Base-by-base conservation (phyloP, 1,140 invertebrate genomes). In the Ylistrum balloti region DNA sequence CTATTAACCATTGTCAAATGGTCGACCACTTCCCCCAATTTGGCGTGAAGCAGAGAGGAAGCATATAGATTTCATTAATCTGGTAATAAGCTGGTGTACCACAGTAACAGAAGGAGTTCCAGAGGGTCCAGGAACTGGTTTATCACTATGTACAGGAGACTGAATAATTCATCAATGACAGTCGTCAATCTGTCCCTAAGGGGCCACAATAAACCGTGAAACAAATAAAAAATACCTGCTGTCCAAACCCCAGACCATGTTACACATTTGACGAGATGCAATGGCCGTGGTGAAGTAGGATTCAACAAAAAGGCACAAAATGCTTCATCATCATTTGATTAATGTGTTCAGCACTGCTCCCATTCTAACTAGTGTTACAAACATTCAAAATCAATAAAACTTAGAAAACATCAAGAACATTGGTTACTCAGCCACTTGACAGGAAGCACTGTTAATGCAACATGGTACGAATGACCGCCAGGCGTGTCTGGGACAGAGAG, bases 41-140 rank as follows among this genome's bases (percentile, higher is more conserved):
- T 74, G 56, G 56, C 56, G n/a, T 74, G 56, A 74, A 74, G 56
- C 28, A 2, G 56, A 74, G 56, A 74, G 56, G 56, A 74, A 74
- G 56, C 56, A 74, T 74, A 74, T 74, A 74, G 56, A 74, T 74
- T 74, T 74, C 56, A 74, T 74, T 74, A 74, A 74, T 74, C 56
- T 74, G 56, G 56, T 74, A 74, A 74, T 74, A 74, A 74, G 56
- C 56, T 74, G 56, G n/a, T 17, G 56, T n/a, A 74, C 56, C n/a
- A 74, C 56, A 74, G 56, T 74, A 45, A 45, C 41, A 74, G 56
- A 28, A 74, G 56, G 0, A n/a, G 5, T 17, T 3, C 9, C 28
- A n/a, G 9, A 15, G 41, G 41, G 41, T 45, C 56, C 56, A n/a
- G 56, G 56, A 17, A 5, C 56, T 28, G 56, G 56, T n/a, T 74